Base-by-base conservation (phyloP, 1,140 invertebrate species). In the Dinothrombium tinctorium region DNA sequence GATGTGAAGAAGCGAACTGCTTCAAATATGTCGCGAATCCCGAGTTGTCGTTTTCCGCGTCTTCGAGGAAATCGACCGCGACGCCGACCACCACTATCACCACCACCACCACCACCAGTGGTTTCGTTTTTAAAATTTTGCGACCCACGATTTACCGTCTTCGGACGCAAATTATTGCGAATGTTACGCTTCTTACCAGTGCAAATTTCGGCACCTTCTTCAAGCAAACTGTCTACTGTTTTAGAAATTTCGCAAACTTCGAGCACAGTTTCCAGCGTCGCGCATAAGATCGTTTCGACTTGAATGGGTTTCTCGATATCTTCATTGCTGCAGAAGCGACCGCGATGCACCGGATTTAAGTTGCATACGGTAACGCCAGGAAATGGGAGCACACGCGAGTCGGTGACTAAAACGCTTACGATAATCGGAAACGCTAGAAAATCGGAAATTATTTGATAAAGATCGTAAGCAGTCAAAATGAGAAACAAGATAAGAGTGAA, bases 291-390 rank as follows among this genome's bases (percentile, higher is more conserved):
- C 8, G 37, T 43, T 20, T 43, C 45, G 19, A 46, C 32, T 19
- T 45, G 24, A 9, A 33, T 35, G 2, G 46, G 46, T 39, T 47
- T 47, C 2, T 37, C 29, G 14, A 47, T 31, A 11, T 41, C 26
- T 35, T 41, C 28, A n/a, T 36, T 22, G 12, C 14, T 24, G 40
- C 48, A 49, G 38, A 50, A 41, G 20, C 42, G 36, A 20, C 37
- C 21, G 15, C 43, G 29, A 37, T 49, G 47, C 8, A 53, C 35
- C 0, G 58, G 56, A 46, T 61, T 61, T 14, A 59, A 33, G 47
- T 61, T 61, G 41, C 59, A 61, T 5, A 61, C 42, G 0, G 58
- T 59, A 0, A 61, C 53, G 26, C 56, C 57, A 6, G 59, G 59
- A 47, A 61, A 60, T 3, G 44, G 37, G 1, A 49, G 37, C 3